Evolutionary conservation across 2,113 vertebrate genomes (phyloP).

Genomic region (rabbit (Oryctolagus cuniculus)): DNA sequence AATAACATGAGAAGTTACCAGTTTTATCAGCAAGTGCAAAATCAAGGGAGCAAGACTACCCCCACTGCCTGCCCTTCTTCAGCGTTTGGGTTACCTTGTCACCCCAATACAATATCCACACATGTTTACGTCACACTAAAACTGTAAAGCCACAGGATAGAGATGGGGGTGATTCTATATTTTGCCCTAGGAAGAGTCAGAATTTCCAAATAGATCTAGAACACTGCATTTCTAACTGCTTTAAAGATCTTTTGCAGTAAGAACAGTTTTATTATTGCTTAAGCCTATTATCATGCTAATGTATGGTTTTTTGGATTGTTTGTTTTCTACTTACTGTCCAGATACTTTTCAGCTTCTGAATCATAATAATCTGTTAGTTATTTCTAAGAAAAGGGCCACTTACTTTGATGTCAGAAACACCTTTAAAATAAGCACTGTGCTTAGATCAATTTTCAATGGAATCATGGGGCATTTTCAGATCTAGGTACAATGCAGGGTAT

Average conservation of each 20-base stretch:
- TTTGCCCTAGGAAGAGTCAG: slow-evolving; percentile 36
- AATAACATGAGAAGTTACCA: too few species aligned
- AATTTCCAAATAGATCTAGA: not conserved
- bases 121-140: not conserved
- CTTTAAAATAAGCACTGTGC: not conserved
- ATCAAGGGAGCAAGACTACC: not conserved
- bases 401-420: not conserved
- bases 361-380: not conserved
- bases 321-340: not conserved
- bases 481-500: not conserved
- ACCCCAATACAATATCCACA: not conserved
- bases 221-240: not conserved
- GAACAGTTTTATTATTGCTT: not conserved
- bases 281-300: not conserved
- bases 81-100: not conserved
- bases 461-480: not conserved
- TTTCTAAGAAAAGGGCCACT: not conserved
- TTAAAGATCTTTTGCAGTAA: not conserved
- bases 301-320: slow-evolving; percentile 38
- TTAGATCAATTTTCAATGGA: slow-evolving; percentile 14
- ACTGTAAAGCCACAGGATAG: not conserved
- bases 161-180: not conserved
- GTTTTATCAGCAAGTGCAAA: too few species aligned
- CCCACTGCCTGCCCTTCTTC: not conserved
- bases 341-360: not conserved